Evolutionary conservation across 2,888 invertebrate genomes (phyloP).

Genomic region (Trichopria drosophilae): DNA sequence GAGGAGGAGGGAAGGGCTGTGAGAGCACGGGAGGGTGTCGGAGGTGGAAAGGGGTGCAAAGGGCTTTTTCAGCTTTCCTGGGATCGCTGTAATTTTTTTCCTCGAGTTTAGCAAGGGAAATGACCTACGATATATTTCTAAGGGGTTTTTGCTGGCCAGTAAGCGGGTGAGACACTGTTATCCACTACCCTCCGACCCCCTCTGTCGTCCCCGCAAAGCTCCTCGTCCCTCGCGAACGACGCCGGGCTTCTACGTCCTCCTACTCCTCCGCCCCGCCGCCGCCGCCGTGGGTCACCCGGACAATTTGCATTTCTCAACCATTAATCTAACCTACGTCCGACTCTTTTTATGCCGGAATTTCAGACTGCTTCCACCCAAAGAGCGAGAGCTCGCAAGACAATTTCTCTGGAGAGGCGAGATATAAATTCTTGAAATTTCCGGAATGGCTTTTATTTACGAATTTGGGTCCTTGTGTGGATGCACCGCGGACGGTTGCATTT

Average conservation of each 20-base stretch:
- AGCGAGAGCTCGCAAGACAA: constrained; percentile 8
- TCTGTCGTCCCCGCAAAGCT: constrained; percentile 30
- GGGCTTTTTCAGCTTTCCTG: constrained; percentile 37
- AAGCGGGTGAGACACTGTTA: constrained; percentile 46
- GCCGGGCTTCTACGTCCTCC: constrained; percentile 26
- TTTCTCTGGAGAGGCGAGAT: too few species aligned
- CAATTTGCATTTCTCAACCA: constrained; percentile 58
- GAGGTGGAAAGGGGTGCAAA: constrained; percentile 15
- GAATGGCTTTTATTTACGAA: too few species aligned
- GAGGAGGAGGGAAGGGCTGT: constrained; percentile 20
- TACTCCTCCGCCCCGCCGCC: constrained; percentile 10
- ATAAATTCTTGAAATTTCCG: too few species aligned
- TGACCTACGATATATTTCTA: constrained; percentile 57
- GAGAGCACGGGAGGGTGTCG: constrained; percentile 25
- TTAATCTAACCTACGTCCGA: constrained; percentile 54
- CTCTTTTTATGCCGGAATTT: constrained; percentile 36
- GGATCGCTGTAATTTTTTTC: constrained; percentile 45
- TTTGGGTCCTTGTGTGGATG: too few species aligned
- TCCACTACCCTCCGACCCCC: constrained; percentile 33
- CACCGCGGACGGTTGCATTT: too few species aligned
- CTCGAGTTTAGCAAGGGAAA: constrained; percentile 56
- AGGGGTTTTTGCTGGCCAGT: constrained; percentile 50
- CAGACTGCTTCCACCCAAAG: constrained; percentile 11
- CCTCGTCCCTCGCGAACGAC: too few species aligned
- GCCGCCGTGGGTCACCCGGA: constrained; percentile 40